A percentile compares a stretch with the other conserved stretches of the same genome.
Conservation (phyloP, 2,113 vertebrate genomes). For the Pygoscelis antarcticus region DNA sequence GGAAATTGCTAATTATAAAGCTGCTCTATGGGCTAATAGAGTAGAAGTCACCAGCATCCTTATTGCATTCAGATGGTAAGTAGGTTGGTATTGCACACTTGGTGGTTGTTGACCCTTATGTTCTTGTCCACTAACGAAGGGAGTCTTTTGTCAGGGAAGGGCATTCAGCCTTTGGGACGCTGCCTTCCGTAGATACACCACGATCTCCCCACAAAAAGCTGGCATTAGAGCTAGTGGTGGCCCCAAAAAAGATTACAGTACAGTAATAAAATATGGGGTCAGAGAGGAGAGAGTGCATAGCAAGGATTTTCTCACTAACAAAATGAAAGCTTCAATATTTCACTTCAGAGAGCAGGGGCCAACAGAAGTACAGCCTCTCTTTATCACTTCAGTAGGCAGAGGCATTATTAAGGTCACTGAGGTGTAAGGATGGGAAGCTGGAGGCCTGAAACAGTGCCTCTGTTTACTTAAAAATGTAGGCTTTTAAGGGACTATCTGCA, state of each 20-base stretch:
- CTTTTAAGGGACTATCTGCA: constrained; percentile 12
- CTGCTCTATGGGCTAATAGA: neutral
- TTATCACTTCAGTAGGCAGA: constrained; percentile 54
- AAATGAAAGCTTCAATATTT: constrained; percentile 46
- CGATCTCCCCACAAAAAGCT: neutral
- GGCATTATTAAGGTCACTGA: constrained; percentile 56
- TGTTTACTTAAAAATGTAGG: neutral
- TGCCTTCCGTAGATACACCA: neutral
- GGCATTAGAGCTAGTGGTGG: neutral
- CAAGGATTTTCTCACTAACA: constrained; percentile 45
- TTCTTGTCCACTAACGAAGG: neutral
- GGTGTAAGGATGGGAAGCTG: constrained; percentile 33
- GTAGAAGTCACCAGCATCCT: neutral
- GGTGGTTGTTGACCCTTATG: neutral
- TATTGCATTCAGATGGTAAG: neutral
- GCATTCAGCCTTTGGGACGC: neutral
- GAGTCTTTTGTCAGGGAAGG: neutral
- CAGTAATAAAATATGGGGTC: neutral
- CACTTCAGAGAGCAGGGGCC: constrained; percentile 35
- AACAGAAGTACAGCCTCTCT: constrained; percentile 24
- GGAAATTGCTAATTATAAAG: constrained; percentile 21
- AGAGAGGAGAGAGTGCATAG: constrained; percentile 22
- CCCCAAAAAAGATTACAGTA: neutral
- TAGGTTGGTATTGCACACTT: neutral
- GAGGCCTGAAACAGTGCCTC: constrained; percentile 22